These are phyloP conservation scores for Potorous gilbertii DNA, from an alignment of 2,797 vertebrate genomes.

Conservation along the genomic window DNA sequence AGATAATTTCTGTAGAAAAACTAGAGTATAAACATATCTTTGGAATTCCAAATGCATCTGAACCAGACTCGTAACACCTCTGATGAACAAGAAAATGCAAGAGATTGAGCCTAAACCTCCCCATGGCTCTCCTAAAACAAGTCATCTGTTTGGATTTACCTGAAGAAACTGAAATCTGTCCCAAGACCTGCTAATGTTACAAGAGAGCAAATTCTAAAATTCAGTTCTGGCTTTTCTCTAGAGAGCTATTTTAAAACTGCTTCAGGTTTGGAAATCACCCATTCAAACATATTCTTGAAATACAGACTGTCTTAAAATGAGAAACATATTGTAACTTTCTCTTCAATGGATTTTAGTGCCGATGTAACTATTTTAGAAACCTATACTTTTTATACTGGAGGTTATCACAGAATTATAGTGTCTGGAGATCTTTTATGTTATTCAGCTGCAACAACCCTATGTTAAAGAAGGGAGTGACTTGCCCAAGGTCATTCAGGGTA, in stretches of 20 bases:
- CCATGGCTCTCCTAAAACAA: neutral
- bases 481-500: neutral
- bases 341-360: slow-evolving; percentile 45
- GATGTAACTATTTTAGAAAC: neutral
- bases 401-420: neutral
- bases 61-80: neutral
- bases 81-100: neutral
- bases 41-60: neutral
- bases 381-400: neutral
- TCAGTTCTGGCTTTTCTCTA: slow-evolving; percentile 49
- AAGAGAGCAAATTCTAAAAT: slow-evolving; percentile 54
- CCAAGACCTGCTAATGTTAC: slow-evolving; percentile 24
- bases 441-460: neutral
- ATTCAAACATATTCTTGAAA: slow-evolving; percentile 71
- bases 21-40: neutral
- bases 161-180: slow-evolving; percentile 14
- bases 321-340: slow-evolving; percentile 52
- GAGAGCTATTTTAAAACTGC: slow-evolving; percentile 60
- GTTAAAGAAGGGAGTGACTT: neutral
- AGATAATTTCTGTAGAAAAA: neutral
- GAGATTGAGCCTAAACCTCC: rapidly evolving
- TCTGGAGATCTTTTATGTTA: neutral
- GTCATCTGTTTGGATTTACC: neutral
- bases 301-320: slow-evolving; percentile 63
- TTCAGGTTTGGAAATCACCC: slow-evolving; percentile 61